A percentile compares a stretch with the other conserved stretches of the same genome.
Evolutionary conservation across 2,888 invertebrate genomes (phyloP).

Genomic region (Anthrax anthrax): DNA sequence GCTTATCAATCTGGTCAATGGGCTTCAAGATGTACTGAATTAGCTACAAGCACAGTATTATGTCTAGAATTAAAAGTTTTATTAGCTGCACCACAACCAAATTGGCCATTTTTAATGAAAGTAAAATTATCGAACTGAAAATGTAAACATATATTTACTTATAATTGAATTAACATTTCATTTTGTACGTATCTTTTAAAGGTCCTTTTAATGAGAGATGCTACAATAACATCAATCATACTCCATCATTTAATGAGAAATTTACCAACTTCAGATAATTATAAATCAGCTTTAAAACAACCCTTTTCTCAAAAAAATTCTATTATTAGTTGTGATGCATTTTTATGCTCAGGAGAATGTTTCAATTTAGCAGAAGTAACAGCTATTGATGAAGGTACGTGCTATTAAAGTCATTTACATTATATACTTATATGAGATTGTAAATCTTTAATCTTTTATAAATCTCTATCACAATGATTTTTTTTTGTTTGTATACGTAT

Average conservation of each 20-base stretch:
- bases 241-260: slow-evolving; percentile 39
- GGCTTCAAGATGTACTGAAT: slow-evolving; percentile 35
- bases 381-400: slow-evolving; percentile 23
- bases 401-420: no score
- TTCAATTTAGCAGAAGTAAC: slow-evolving; percentile 28
- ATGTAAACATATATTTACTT: background rate
- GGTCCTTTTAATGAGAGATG: slow-evolving; percentile 59
- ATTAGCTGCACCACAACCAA: slow-evolving; percentile 61
- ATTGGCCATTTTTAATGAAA: slow-evolving; percentile 61
- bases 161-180: background rate
- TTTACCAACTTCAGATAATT: slow-evolving; percentile 35
- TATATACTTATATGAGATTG: background rate
- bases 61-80: slow-evolving; percentile 57
- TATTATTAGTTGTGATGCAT: slow-evolving; percentile 43
- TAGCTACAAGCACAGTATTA: slow-evolving; percentile 45
- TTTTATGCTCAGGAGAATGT: slow-evolving; percentile 56
- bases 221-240: slow-evolving; percentile 45
- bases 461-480: no score
- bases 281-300: slow-evolving; percentile 27
- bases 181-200: slow-evolving; percentile 21
- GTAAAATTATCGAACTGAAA: slow-evolving; percentile 29
- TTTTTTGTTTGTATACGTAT: background rate
- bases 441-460: no score
- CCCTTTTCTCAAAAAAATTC: slow-evolving; percentile 30
- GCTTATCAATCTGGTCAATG: slow-evolving; percentile 32